Conservation (phyloP, 92 coral and sea anemone species). For the Siderastrea siderea region DNA sequence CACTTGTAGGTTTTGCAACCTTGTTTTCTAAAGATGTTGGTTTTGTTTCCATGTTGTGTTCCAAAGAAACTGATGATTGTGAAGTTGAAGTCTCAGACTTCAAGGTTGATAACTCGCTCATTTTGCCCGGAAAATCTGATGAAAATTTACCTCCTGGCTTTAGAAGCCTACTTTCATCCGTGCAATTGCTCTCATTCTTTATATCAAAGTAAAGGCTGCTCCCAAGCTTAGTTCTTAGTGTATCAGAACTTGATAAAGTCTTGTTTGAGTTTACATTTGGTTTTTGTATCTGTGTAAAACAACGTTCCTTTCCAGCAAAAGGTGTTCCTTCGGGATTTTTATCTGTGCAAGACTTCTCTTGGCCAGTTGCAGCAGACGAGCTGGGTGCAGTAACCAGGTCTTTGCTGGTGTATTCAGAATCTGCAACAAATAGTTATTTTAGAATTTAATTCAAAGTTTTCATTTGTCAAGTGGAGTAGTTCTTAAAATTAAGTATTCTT, state of each 20-base stretch:
- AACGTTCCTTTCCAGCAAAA: not conserved
- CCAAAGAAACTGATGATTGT: conserved; percentile 4
- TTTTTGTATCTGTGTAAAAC: not conserved
- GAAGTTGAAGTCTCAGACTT: not conserved
- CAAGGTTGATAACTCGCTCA: conserved; percentile 7
- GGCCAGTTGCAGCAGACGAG: not conserved
- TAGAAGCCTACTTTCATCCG: not conserved
- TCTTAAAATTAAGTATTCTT: too few species aligned
- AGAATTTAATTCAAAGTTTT: not conserved
- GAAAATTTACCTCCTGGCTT: not conserved
- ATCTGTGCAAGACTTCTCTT: not conserved
- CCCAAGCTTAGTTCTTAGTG: not conserved
- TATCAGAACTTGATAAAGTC: conserved; percentile 10
- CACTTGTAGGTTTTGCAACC: conserved; percentile 1
- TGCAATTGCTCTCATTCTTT: not conserved
- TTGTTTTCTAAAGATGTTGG: conserved; percentile 10
- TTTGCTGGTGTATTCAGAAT: conserved; percentile 70
- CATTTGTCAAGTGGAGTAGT: not conserved
- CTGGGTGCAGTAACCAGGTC: conserved; percentile 5
- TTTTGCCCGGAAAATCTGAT: conserved; percentile 1
- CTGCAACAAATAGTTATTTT: conserved; percentile 30
- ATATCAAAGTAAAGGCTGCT: conserved; percentile 30
- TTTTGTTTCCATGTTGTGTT: conserved; percentile 5
- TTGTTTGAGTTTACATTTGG: not conserved
- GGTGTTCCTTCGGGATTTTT: not conserved